A percentile compares a stretch with the other conserved stretches of the same genome.
Conservation (phyloP, 2,113 vertebrate genomes). For the Clinocottus analis region DNA sequence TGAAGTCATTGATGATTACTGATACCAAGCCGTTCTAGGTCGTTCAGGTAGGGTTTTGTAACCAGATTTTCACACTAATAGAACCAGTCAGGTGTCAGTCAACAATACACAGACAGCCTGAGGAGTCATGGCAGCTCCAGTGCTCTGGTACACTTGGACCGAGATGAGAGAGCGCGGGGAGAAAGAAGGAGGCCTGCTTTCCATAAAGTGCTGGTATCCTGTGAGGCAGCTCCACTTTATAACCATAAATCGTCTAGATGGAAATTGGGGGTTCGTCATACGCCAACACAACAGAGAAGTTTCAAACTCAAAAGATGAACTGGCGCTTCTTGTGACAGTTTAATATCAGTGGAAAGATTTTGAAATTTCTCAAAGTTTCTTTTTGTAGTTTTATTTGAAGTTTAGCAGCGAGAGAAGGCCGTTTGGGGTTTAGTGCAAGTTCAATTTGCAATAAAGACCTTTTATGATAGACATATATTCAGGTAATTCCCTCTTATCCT, state of each 20-base stretch:
- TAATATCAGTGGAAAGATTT: constrained; percentile 58
- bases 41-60: constrained; percentile 9
- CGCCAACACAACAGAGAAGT: constrained; percentile 68
- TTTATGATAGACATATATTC: constrained; percentile 10
- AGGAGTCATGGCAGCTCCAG: constrained; percentile 61
- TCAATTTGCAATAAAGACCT: constrained; percentile 12
- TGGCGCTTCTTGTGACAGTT: constrained; percentile 62
- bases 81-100: constrained; percentile 75
- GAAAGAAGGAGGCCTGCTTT: constrained; percentile 79
- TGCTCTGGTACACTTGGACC: constrained; percentile 70
- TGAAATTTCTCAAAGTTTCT: constrained; percentile 54
- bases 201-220: constrained; percentile 78
- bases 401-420: constrained; percentile 34
- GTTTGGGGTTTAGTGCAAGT: constrained; percentile 36
- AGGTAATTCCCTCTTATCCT: background rate
- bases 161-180: constrained; percentile 73
- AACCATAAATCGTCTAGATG: constrained; percentile 79
- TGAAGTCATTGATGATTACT: background rate
- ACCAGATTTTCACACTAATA: constrained; percentile 55
- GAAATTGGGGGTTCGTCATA: constrained; percentile 68
- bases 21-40: constrained; percentile 29
- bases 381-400: constrained; percentile 42
- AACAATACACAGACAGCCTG: constrained; percentile 63
- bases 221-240: constrained; percentile 76
- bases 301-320: constrained; percentile 66